A percentile compares a stretch with the other conserved stretches of the same genome.
These are phyloP conservation scores for Odontocolon sp. DNA, from an alignment of 2,888 invertebrate genomes.

Conservation along the genomic window DNA sequence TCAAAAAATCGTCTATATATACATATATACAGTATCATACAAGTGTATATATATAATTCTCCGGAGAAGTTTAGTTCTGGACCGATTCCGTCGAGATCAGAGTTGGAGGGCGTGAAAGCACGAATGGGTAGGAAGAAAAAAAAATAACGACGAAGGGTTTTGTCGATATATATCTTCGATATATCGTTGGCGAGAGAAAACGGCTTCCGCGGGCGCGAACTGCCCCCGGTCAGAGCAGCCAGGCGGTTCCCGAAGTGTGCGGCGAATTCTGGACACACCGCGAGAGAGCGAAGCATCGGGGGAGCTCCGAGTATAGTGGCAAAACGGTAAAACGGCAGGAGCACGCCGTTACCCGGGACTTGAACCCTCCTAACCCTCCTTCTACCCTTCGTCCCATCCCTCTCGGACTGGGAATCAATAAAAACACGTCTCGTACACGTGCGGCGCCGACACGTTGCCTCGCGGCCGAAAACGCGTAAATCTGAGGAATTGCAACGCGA, in stretches of 20 bases:
- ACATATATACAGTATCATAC: background rate
- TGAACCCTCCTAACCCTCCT: constrained; percentile 23
- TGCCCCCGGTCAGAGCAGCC: constrained; percentile 34
- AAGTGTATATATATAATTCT: constrained; percentile 10
- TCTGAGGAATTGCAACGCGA: constrained; percentile 57
- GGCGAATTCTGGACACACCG: constrained; percentile 54
- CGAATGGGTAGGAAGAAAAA: background rate
- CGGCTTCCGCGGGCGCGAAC: constrained; percentile 44
- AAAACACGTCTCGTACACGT: constrained; percentile 61
- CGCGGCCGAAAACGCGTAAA: constrained; percentile 59
- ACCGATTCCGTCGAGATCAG: constrained; percentile 4
- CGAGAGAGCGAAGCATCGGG: constrained; percentile 40
- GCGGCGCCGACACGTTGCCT: constrained; percentile 54
- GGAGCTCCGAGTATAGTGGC: constrained; percentile 37
- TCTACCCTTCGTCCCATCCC: no score
- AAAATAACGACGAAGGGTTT: constrained; percentile 57
- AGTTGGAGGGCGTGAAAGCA: constrained; percentile 26
- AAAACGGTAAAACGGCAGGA: constrained; percentile 34
- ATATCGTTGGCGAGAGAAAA: constrained; percentile 34
- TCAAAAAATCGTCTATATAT: constrained; percentile 23
- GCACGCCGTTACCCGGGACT: constrained; percentile 55
- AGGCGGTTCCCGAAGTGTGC: constrained; percentile 60
- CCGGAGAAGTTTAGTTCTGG: constrained; percentile 38
- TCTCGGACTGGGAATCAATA: constrained; percentile 56
- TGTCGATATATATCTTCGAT: constrained; percentile 53